Evolutionary conservation across 2,888 invertebrate species (phyloP).

Genomic region (Synanthedon vespiformis): DNA sequence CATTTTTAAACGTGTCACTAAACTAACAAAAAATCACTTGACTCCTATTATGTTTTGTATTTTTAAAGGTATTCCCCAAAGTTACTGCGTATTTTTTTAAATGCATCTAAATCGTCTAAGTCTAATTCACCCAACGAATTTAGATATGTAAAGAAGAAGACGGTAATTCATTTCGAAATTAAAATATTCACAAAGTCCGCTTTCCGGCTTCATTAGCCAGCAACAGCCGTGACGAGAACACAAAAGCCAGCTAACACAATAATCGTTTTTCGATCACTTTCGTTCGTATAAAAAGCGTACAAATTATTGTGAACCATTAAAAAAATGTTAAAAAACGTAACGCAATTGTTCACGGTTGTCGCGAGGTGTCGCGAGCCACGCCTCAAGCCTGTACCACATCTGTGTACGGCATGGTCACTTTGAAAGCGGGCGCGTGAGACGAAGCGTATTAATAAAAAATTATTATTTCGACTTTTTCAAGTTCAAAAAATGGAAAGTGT

Average conservation of each 20-base stretch:
- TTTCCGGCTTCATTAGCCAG: slow-evolving; percentile 12
- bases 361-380: slow-evolving; percentile 9
- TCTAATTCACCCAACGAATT: too few species aligned
- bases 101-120: too few species aligned
- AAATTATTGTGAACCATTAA: slow-evolving; percentile 21
- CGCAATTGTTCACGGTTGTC: slow-evolving; percentile 53
- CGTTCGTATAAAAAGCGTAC: slow-evolving; percentile 33
- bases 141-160: too few species aligned
- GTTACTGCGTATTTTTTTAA: too few species aligned
- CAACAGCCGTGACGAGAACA: slow-evolving; percentile 21
- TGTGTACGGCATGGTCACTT: neutral
- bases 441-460: neutral
- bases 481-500: too few species aligned
- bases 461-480: too few species aligned
- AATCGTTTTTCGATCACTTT: slow-evolving; percentile 50
- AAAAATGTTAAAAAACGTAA: slow-evolving; percentile 46
- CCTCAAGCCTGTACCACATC: neutral
- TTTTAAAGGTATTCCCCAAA: too few species aligned
- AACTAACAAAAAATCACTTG: too few species aligned
- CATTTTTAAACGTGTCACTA: too few species aligned
- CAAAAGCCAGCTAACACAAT: slow-evolving; percentile 38
- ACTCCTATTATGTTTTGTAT: too few species aligned
- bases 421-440: neutral
- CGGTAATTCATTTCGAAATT: slow-evolving; percentile 5
- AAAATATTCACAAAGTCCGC: slow-evolving; percentile 18